Conservation (phyloP, 2,888 invertebrate genomes). For the Tipula unca region DNA sequence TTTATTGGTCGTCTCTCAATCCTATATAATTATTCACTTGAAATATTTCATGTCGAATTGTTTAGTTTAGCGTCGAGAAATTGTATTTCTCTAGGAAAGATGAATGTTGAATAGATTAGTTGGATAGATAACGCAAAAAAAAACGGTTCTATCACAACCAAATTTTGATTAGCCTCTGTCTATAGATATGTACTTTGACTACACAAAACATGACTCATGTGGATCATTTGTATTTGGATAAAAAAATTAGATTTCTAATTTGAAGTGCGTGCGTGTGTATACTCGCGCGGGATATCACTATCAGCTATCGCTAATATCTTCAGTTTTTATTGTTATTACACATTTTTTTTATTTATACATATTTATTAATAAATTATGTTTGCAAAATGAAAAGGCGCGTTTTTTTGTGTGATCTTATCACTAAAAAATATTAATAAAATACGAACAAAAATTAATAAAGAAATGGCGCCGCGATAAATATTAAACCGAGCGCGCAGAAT, state of each 20-base stretch:
- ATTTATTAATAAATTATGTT: not conserved
- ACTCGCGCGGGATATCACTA: not conserved
- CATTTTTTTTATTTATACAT: not conserved
- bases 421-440: not conserved
- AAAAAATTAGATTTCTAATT: not conserved
- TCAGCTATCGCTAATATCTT: not conserved
- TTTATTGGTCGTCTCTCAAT: not conserved
- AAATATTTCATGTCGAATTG: not conserved
- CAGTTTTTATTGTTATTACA: not conserved
- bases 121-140: not conserved
- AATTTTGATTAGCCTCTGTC: not conserved
- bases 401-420: not conserved
- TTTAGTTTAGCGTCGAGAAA: not conserved
- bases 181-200: no score
- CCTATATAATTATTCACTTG: not conserved
- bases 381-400: not conserved
- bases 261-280: not conserved
- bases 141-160: not conserved
- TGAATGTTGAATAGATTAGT: not conserved
- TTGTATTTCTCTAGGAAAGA: not conserved
- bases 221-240: not conserved
- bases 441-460: conserved; percentile 8
- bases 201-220: no score
- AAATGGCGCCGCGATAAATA: not conserved
- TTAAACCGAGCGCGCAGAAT: not conserved